These are phyloP conservation scores for Andrena trimmerana DNA, from an alignment of 2,888 invertebrate genomes.

Conservation along the genomic window DNA sequence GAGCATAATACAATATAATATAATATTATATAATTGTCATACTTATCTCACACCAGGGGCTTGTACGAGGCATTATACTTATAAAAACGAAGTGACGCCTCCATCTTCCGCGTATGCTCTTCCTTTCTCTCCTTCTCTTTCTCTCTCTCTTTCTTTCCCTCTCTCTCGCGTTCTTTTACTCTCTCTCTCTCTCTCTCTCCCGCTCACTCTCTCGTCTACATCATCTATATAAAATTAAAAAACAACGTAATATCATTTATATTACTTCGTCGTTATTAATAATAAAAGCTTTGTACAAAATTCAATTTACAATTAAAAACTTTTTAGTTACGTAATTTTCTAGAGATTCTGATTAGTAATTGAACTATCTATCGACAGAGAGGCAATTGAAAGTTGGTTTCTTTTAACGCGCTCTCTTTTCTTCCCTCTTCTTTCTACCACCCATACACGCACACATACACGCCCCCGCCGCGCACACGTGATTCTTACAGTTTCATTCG, in stretches of 20 bases:
- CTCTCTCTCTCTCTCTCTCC: not conserved
- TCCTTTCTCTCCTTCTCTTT: not conserved
- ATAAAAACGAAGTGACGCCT: conserved; percentile 73
- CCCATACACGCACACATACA: not conserved
- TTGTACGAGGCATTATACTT: conserved; percentile 81
- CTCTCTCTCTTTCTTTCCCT: conserved; percentile 55
- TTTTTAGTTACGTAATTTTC: conserved; percentile 81
- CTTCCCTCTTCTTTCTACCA: conserved; percentile 11
- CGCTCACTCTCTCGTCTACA: conserved; percentile 67
- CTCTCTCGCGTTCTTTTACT: conserved; percentile 9
- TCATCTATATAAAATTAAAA: conserved; percentile 84
- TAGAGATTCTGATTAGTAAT: conserved; percentile 80
- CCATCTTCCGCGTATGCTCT: conserved; percentile 53
- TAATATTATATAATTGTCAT: conserved; percentile 74
- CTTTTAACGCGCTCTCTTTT: conserved; percentile 65
- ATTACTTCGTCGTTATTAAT: conserved; percentile 84
- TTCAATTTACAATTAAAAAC: conserved; percentile 85
- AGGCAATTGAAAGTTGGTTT: conserved; percentile 72
- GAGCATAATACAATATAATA: conserved; percentile 70
- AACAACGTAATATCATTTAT: conserved; percentile 84
- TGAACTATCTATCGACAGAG: conserved; percentile 78
- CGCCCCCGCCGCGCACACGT: conserved; percentile 7
- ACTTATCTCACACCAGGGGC: conserved; percentile 81
- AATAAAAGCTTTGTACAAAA: conserved; percentile 85
- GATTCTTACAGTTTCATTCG: conserved; percentile 40